phyloP scores from a whole-genome alignment of 2,888 invertebrate species.

The Thecophora atra region DNA sequence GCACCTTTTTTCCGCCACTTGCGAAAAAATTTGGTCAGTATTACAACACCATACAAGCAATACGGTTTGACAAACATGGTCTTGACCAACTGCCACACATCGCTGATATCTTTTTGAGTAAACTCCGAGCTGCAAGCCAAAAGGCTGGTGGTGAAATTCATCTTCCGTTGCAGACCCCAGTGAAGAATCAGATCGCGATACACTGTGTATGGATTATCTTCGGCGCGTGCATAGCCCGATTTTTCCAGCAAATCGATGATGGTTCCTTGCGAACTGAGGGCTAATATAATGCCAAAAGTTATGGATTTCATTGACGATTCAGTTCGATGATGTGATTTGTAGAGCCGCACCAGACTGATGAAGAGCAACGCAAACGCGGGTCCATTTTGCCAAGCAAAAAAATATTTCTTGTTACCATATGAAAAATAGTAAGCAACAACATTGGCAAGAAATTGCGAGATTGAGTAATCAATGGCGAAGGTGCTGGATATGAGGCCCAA shows the following conservation, averaged over 20 bases:
- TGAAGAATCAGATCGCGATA: slow-evolving; percentile 60
- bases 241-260: slow-evolving; percentile 58
- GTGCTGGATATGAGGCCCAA: slow-evolving; percentile 66
- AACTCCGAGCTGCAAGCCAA: slow-evolving; percentile 62
- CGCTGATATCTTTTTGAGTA: slow-evolving; percentile 54
- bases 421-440: slow-evolving; percentile 58
- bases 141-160: slow-evolving; percentile 60
- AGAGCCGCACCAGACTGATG: slow-evolving; percentile 52
- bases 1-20: slow-evolving; percentile 58
- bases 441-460: slow-evolving; percentile 61
- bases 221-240: slow-evolving; percentile 53
- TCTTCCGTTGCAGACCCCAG: slow-evolving; percentile 60
- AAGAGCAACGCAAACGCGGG: slow-evolving; percentile 58
- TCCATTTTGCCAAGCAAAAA: slow-evolving; percentile 63
- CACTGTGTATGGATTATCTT: slow-evolving; percentile 56
- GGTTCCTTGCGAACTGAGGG: slow-evolving; percentile 57
- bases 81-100: slow-evolving; percentile 62
- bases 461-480: slow-evolving; percentile 60
- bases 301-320: slow-evolving; percentile 57
- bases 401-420: slow-evolving; percentile 60
- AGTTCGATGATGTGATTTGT: slow-evolving; percentile 46
- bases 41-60: slow-evolving; percentile 63
- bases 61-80: slow-evolving; percentile 63
- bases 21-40: slow-evolving; percentile 63
- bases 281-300: slow-evolving; percentile 55